Evolutionary conservation across 2,888 invertebrate species (phyloP), one percentile per base, ranked within the genome.

Genomic region (Eupithecia tripunctaria): DNA sequence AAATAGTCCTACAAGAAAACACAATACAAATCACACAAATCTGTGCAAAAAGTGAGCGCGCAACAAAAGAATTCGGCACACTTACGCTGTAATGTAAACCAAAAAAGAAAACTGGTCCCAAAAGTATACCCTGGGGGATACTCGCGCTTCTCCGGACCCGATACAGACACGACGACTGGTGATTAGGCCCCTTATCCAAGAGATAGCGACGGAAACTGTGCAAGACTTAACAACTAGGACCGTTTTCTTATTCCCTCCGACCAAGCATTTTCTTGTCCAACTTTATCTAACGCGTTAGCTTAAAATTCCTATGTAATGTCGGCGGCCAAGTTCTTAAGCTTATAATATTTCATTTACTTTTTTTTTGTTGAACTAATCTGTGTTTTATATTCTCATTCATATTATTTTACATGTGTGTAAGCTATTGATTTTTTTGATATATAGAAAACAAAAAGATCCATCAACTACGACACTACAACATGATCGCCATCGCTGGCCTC

Each of bases 221-320:
- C 92, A 92, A 93, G 94, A 94, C 94, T 94, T 94, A 94, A 94
- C 94, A 94, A 94, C 94, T 94, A 94, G 93, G 89, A 92, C 90
- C 93, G 88, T 92, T 93, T 93, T 93, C 93, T 92, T 94, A 93
- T 94, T 94, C 93, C 88, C 89, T 89, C 89, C 89, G 82, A 91
- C 90, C 91, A 91, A 91, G 91, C 88, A 91, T 92, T 94, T 93
- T 92, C 92, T 90, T 90, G 86, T 85, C 87, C 86, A 90, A 92
- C 92, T 78, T 94, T 94, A 94, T 94, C 93, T 94, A 91, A 93
- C 85, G 89, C 88, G 79, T 82, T 86, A 85, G 86, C 89, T 91
- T 93, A 91, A 93, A 93, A 91, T 93, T 89, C 88, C 89, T 86
- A 90, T 88, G 86, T 91, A 88, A 91, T 88, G 88, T 87, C 84